Evolutionary conservation across 2,113 vertebrate genomes (phyloP).

Genomic region (Indri indri): DNA sequence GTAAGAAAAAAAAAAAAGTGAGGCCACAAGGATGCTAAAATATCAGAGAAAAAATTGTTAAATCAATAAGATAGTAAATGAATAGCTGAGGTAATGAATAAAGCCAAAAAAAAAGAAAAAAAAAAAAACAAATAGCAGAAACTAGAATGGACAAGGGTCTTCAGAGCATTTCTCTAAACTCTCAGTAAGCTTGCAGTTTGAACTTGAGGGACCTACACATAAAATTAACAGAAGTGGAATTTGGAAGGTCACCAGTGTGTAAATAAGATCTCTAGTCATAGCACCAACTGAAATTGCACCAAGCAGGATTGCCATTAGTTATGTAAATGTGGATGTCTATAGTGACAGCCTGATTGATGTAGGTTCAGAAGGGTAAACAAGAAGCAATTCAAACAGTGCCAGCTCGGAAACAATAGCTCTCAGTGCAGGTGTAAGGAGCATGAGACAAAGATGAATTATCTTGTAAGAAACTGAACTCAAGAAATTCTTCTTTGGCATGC

Average conservation of each 20-base stretch:
- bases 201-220: conserved; percentile 58
- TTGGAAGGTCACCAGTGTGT: conserved; percentile 66
- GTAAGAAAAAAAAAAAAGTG: not conserved
- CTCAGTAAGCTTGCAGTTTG: not conserved
- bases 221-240: conserved; percentile 47
- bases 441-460: conserved; percentile 38
- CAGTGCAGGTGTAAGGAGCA: not conserved
- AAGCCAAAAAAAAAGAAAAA: conserved; percentile 58
- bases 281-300: conserved; percentile 31
- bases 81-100: conserved; percentile 19
- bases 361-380: conserved; percentile 66
- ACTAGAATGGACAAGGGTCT: not conserved
- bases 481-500: conserved; percentile 23
- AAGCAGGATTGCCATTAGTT: conserved; percentile 58
- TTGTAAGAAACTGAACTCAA: not conserved
- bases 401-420: not conserved
- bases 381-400: conserved; percentile 42
- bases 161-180: conserved; percentile 51
- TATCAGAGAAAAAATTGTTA: conserved; percentile 34
- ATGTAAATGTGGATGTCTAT: conserved; percentile 48
- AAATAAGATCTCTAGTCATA: not conserved
- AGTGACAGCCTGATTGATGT: conserved; percentile 47
- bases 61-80: conserved; percentile 56
- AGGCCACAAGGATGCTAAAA: conserved; percentile 45
- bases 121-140: conserved; percentile 8